A percentile compares a stretch with the other conserved stretches of the same genome.
Conservation (phyloP, 1,140 invertebrate genomes). For the Daktulosphaira vitifoliae region DNA sequence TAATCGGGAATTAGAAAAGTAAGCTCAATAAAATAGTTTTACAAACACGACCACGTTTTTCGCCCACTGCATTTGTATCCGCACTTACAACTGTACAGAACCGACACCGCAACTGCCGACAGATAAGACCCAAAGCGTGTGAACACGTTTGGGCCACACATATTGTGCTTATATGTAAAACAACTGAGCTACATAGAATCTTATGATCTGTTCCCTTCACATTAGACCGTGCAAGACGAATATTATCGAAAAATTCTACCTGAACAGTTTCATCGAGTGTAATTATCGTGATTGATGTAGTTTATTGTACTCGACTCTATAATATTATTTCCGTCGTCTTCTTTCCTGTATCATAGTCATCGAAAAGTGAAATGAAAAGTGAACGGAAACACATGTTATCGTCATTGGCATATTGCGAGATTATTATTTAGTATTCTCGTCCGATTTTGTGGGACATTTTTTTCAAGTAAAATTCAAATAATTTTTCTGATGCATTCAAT, state of each 20-base stretch:
- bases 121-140: not conserved
- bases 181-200: not conserved
- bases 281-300: no score
- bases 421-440: not conserved
- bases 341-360: no score
- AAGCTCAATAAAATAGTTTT: no score
- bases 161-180: not conserved
- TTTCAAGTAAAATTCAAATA: constrained; percentile 4
- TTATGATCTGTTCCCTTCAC: no score
- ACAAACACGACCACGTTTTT: constrained; percentile 10
- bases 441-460: not conserved
- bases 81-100: no score
- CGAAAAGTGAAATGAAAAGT: constrained; percentile 25
- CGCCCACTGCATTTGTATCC: constrained; percentile 3
- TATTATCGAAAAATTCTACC: no score
- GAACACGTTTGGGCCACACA: not conserved
- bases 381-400: not conserved
- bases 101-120: not conserved
- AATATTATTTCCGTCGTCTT: no score
- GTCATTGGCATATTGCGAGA: not conserved
- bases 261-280: not conserved
- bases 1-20: not conserved
- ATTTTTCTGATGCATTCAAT: no score
- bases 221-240: no score
- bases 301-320: no score